Conservation (phyloP, 2,888 invertebrate genomes). For the Aphelenchoides bicaudatus region DNA sequence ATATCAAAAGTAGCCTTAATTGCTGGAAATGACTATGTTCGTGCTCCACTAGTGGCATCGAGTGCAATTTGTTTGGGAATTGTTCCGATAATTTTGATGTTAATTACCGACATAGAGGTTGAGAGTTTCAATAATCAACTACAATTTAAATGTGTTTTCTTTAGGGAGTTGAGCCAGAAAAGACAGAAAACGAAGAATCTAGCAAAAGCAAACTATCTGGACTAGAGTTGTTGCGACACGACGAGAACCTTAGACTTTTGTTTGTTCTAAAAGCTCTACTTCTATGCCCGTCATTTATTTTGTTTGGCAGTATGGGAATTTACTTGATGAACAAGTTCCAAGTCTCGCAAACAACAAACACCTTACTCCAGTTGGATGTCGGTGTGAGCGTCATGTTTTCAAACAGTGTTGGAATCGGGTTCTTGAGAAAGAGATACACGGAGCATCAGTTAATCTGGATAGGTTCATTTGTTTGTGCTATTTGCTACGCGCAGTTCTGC, state of each 20-base stretch:
- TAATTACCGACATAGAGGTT: background rate
- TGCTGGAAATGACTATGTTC: conserved; percentile 21
- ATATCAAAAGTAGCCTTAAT: conserved; percentile 26
- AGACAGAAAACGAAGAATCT: conserved; percentile 3
- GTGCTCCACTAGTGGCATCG: conserved; percentile 28
- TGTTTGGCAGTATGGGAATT: conserved; percentile 39
- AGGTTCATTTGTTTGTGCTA: conserved; percentile 40
- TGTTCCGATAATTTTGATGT: background rate
- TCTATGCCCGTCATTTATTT: conserved; percentile 36
- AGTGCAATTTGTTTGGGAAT: conserved; percentile 25
- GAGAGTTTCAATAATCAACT: no score
- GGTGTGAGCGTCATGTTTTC: conserved; percentile 42
- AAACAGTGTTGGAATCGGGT: conserved; percentile 47
- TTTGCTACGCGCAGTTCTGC: conserved; percentile 18
- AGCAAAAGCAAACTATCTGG: background rate
- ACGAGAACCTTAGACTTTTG: background rate
- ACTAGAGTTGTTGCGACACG: background rate
- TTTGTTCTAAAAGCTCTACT: conserved; percentile 42
- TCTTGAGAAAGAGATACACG: conserved; percentile 39
- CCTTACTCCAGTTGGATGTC: conserved; percentile 42
- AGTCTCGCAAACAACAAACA: conserved; percentile 36
- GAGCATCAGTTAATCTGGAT: conserved; percentile 41
- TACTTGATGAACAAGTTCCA: conserved; percentile 36
- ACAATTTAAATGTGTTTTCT: no score
- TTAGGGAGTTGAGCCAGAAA: no score